These are phyloP conservation scores for Beaufortia kweichowensis DNA, from an alignment of 2,113 vertebrate species.

Conservation along the genomic window DNA sequence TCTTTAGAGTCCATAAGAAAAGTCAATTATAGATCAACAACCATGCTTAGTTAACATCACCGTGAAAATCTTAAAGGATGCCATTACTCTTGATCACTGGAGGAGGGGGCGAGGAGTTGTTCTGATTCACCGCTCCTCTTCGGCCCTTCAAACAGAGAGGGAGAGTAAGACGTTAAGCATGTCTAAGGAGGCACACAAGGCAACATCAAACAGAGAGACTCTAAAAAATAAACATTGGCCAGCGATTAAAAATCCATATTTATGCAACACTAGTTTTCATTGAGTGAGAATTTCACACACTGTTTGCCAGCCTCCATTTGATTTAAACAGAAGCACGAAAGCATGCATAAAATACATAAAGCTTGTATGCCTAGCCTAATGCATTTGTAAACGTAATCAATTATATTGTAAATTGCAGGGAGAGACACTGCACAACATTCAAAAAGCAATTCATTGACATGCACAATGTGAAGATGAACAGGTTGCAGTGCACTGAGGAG, in stretches of 20 bases:
- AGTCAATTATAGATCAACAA: slow-evolving; percentile 73
- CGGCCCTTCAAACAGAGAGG: slow-evolving; percentile 51
- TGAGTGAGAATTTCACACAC: slow-evolving; percentile 66
- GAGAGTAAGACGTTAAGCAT: slow-evolving; percentile 68
- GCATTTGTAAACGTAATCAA: slow-evolving; percentile 72
- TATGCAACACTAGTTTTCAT: slow-evolving; percentile 73
- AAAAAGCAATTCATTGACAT: slow-evolving; percentile 52
- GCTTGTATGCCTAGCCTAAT: slow-evolving; percentile 72
- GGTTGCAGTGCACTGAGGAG: slow-evolving; percentile 50
- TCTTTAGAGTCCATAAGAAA: slow-evolving; percentile 71
- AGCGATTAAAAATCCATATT: slow-evolving; percentile 76
- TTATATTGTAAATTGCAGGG: slow-evolving; percentile 71
- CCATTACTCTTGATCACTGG: slow-evolving; percentile 62
- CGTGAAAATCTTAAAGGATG: slow-evolving; percentile 47
- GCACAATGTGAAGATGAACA: slow-evolving; percentile 63
- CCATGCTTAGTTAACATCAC: slow-evolving; percentile 53
- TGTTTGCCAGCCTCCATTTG: slow-evolving; percentile 73
- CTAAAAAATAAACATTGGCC: slow-evolving; percentile 73
- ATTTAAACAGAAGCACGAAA: slow-evolving; percentile 62
- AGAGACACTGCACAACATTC: slow-evolving; percentile 64
- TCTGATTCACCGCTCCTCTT: slow-evolving; percentile 54
- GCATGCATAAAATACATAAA: slow-evolving; percentile 61
- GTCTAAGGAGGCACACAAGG: slow-evolving; percentile 63
- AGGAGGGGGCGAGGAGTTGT: slow-evolving; percentile 48
- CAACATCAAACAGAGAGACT: slow-evolving; percentile 70